Evolutionary conservation across 2,888 invertebrate species (phyloP).

Genomic region (Lasioglossum marginatum): DNA sequence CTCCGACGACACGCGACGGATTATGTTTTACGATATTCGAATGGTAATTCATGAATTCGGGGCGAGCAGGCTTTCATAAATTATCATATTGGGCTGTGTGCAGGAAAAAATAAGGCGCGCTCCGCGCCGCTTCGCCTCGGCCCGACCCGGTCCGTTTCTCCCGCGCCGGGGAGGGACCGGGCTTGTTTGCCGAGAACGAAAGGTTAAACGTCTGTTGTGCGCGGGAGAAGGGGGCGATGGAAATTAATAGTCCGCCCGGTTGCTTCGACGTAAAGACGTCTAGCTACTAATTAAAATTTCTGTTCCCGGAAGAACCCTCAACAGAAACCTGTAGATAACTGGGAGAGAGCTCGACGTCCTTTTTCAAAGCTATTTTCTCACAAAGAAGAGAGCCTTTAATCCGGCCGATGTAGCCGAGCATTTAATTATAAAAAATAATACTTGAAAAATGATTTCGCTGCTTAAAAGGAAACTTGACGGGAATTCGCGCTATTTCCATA

Average conservation of each 20-base stretch:
- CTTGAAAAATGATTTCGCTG: slow-evolving; percentile 35
- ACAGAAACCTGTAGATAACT: slow-evolving; percentile 58
- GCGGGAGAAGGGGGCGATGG: slow-evolving; percentile 42
- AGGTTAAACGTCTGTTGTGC: slow-evolving; percentile 60
- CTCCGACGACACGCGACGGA: background rate
- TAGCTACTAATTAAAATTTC: slow-evolving; percentile 72
- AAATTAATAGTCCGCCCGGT: slow-evolving; percentile 67
- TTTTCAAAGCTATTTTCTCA: slow-evolving; percentile 65
- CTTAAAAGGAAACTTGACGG: slow-evolving; percentile 2
- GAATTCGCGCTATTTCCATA: slow-evolving; percentile 35
- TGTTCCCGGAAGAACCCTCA: slow-evolving; percentile 55
- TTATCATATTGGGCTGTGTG: slow-evolving; percentile 5
- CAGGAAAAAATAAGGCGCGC: background rate
- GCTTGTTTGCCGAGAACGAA: slow-evolving; percentile 64
- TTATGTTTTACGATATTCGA: background rate
- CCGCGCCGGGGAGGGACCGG: slow-evolving; percentile 23
- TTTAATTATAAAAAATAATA: slow-evolving; percentile 65
- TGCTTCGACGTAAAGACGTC: slow-evolving; percentile 68
- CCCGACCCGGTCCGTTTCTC: background rate
- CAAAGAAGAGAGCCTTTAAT: slow-evolving; percentile 59
- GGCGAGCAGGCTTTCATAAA: slow-evolving; percentile 3
- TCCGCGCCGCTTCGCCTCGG: background rate
- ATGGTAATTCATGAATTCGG: slow-evolving; percentile 12
- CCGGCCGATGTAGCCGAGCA: slow-evolving; percentile 28
- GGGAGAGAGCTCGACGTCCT: slow-evolving; percentile 23